Base-by-base conservation (phyloP, 2,888 invertebrate species). In the Clistopyga incitator region DNA sequence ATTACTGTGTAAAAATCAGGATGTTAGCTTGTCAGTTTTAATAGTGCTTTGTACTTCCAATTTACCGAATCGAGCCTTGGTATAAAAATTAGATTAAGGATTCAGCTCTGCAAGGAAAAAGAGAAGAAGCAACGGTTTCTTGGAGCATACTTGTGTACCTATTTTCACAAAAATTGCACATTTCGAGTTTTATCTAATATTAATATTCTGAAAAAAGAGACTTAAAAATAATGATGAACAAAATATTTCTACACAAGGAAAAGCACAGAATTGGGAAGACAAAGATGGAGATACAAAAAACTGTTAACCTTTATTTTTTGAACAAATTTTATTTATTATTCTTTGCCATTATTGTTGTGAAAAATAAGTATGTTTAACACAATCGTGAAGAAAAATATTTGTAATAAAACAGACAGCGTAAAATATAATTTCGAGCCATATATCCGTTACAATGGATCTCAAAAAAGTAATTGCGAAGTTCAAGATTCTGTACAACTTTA, bases 11-110 rank as follows among this genome's bases (percentile, higher is more conserved):
- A 4, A 18, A 34, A 61, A 34, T 61, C 34, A 34, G 61, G 61
- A 38, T 18, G 61, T 10, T 8, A 34, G 61, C 61, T 61, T 61
- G n/a, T 34, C 61, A 34, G 61, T 4, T 61, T 29, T 34, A 61
- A 61, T 18, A n/a, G 6, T 2, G 10, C 2, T 1, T 6, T 25
- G 59, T 29, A 54, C 59, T 29, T 15, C 15, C 29, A 29, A 29
- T 18, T 29, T 59, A 15, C 6, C 29, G 15, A n/a, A 25, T 3
- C 23, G 13, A 56, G 13, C 4, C 11, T 56, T 2, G 25, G 1
- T 2, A 1, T 3, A 15, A 25, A 56, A 56, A 56, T 23, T 13
- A 0, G 2, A 56, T 25, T 56, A 13, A 18, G 50, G 18, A 18
- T 52, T 18, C 20, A 52, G 8, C 15, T 18, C 3, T 6, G 50